These are phyloP conservation scores for Harpegnathos saltator DNA, from an alignment of 1,140 invertebrate species.

Conservation along the genomic window DNA sequence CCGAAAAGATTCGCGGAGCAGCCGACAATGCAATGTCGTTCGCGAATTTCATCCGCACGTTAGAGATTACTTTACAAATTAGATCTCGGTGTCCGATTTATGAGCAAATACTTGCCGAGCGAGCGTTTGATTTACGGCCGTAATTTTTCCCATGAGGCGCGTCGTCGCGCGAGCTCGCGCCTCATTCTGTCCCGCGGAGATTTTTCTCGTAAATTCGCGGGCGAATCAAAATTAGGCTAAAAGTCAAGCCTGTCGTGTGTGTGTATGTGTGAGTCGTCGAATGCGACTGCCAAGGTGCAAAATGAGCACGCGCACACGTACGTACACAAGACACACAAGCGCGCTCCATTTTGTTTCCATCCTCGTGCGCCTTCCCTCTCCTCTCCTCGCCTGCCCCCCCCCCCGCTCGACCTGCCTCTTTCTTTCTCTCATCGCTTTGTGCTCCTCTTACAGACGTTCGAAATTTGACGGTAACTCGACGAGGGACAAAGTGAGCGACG, in stretches of 20 bases:
- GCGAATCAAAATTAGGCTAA: conserved; percentile 6
- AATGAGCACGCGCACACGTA: neutral
- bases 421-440: conserved; percentile 1
- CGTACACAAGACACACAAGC: neutral
- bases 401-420: no score
- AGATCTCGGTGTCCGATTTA: conserved; percentile 11
- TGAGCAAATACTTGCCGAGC: conserved; percentile 35
- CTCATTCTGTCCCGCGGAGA: no score
- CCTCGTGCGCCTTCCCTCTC: neutral
- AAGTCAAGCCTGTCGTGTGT: neutral
- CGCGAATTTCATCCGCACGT: no score
- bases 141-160: conserved; percentile 32
- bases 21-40: neutral
- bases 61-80: conserved; percentile 33
- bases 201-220: neutral
- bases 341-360: neutral
- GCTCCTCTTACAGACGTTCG: conserved; percentile 25
- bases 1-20: conserved; percentile 15
- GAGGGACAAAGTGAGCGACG: conserved; percentile 3
- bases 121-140: conserved; percentile 36
- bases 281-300: neutral
- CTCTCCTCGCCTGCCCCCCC: neutral
- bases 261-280: no score
- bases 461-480: conserved; percentile 29
- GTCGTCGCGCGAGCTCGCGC: no score